phyloP scores from a whole-genome alignment of 2,888 invertebrate species.

The Pollenia angustigena region DNA sequence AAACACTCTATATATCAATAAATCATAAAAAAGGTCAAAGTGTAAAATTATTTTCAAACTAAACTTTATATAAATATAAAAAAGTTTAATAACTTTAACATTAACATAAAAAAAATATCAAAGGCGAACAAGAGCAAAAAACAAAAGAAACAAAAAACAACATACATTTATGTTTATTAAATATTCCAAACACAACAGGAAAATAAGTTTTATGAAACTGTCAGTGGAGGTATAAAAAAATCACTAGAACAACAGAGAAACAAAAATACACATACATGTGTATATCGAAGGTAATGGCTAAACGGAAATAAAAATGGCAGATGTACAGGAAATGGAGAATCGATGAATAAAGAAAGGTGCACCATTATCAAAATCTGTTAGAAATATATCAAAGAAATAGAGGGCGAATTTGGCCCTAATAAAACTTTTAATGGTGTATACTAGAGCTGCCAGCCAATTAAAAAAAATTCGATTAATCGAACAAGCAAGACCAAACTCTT shows the following conservation, averaged over 20 bases:
- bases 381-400: too few relatives aligned
- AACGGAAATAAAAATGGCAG: background rate
- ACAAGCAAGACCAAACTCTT: too few relatives aligned
- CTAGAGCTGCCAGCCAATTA: too few relatives aligned
- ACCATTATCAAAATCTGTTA: too few relatives aligned
- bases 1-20: too few relatives aligned
- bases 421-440: too few relatives aligned
- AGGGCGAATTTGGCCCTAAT: too few relatives aligned
- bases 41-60: background rate
- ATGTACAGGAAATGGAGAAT: background rate
- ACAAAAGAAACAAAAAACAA: background rate
- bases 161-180: conserved; percentile 64
- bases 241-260: background rate
- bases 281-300: background rate
- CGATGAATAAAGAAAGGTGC: too few relatives aligned
- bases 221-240: background rate
- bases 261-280: background rate
- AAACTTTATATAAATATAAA: conserved; percentile 5
- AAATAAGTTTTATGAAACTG: conserved; percentile 48
- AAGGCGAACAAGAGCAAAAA: background rate
- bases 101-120: conserved; percentile 18
- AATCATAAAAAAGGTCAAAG: too few relatives aligned
- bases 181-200: conserved; percentile 66
- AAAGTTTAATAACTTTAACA: conserved; percentile 30
- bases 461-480: too few relatives aligned